phyloP scores from a whole-genome alignment of 2,797 vertebrate genomes.

The Sitta carolinensis region DNA sequence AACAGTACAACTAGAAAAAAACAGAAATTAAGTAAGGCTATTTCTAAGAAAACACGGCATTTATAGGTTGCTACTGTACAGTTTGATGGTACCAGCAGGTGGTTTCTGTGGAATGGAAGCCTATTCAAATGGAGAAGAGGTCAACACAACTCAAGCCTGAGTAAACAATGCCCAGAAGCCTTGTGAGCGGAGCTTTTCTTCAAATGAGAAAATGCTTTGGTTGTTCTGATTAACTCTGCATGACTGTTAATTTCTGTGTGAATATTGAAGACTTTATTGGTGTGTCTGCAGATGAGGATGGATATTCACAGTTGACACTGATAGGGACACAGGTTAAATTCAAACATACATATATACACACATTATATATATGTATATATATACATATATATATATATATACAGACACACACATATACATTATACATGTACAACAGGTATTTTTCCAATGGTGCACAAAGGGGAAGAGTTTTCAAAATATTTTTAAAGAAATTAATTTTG shows the following conservation, averaged over 20 bases:
- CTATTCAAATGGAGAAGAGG: not conserved
- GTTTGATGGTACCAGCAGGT: not conserved
- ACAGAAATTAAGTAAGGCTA: not conserved
- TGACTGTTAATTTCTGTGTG: not conserved
- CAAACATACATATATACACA: not conserved
- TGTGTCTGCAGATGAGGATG: not conserved
- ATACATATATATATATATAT: too few species aligned
- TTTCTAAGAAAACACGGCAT: not conserved
- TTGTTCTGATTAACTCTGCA: not conserved
- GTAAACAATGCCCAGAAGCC: not conserved
- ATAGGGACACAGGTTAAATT: not conserved
- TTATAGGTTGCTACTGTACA: not conserved
- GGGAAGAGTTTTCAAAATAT: not conserved
- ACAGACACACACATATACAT: too few species aligned
- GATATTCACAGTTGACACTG: not conserved
- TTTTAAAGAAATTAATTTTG: not conserved
- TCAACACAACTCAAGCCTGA: not conserved
- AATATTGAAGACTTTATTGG: not conserved
- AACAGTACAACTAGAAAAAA: slow-evolving; percentile 39
- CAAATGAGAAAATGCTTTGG: not conserved
- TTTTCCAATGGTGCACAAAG: not conserved
- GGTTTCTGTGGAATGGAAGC: not conserved
- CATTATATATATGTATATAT: too few species aligned
- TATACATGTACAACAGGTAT: not conserved
- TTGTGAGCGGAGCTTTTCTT: not conserved